phyloP scores from a whole-genome alignment of 1,140 invertebrate genomes.

The Drosophila sucinea region DNA sequence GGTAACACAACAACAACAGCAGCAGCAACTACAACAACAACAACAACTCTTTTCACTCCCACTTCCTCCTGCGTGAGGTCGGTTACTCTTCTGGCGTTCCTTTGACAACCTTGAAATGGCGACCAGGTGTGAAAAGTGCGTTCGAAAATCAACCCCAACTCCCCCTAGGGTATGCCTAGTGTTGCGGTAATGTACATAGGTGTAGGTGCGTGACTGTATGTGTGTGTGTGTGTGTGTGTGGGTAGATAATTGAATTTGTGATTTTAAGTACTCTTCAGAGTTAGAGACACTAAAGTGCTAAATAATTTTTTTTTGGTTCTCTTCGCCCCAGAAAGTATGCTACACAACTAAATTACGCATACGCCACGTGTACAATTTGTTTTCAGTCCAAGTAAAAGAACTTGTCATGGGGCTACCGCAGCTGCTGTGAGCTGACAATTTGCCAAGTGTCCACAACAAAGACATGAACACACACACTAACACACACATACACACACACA shows the following conservation, averaged over 20 bases:
- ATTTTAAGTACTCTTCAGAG: constrained; percentile 72
- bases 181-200: neutral
- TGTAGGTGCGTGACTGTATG: neutral
- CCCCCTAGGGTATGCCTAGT: constrained; percentile 1
- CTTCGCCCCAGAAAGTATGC: constrained; percentile 71
- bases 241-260: constrained; percentile 75
- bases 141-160: constrained; percentile 51
- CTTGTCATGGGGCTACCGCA: constrained; percentile 22
- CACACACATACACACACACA: constrained; percentile 43
- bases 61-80: neutral
- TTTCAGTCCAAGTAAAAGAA: constrained; percentile 17
- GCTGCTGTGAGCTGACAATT: constrained; percentile 63
- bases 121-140: constrained; percentile 74
- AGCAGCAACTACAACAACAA: constrained; percentile 22
- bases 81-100: neutral
- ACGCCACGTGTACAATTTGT: constrained; percentile 75
- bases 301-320: constrained; percentile 21
- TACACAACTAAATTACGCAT: constrained; percentile 75
- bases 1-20: constrained; percentile 22
- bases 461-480: constrained; percentile 40
- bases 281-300: constrained; percentile 70
- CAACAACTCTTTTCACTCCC: constrained; percentile 1
- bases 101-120: constrained; percentile 53
- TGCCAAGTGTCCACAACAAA: constrained; percentile 76
- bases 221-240: constrained; percentile 30